Conservation (phyloP, 2,888 invertebrate species). For the Capitulum mitella region DNA sequence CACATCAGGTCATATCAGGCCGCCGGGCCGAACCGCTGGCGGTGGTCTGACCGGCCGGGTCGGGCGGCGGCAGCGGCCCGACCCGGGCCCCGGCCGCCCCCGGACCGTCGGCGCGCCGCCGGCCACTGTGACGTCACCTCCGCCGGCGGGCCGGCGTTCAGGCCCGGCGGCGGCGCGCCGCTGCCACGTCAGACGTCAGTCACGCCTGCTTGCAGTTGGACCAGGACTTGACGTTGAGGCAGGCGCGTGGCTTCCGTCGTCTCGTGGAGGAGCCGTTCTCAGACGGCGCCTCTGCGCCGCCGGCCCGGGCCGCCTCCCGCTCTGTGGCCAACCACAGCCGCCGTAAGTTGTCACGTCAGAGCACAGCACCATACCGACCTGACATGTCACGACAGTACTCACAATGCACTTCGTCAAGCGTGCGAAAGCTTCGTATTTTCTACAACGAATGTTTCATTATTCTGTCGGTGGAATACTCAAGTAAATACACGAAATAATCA, state of each 20-base stretch:
- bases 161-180: background rate
- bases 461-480: too few relatives aligned
- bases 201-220: slow-evolving; percentile 35
- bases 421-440: too few relatives aligned
- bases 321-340: too few relatives aligned
- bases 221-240: slow-evolving; percentile 34
- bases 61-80: background rate
- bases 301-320: background rate
- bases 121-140: background rate
- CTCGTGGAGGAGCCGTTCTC: background rate
- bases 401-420: too few relatives aligned
- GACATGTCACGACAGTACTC: too few relatives aligned
- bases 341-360: too few relatives aligned
- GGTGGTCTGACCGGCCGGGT: background rate
- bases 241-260: slow-evolving; percentile 31
- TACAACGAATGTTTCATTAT: too few relatives aligned
- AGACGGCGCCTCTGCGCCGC: background rate
- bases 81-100: background rate
- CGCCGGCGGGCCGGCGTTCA: too few relatives aligned
- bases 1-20: too few relatives aligned
- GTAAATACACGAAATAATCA: too few relatives aligned
- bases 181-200: background rate
- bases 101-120: background rate
- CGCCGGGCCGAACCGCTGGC: too few relatives aligned
- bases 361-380: too few relatives aligned